These are phyloP conservation scores for Rhabdomys dilectus DNA, from an alignment of 2,113 vertebrate species.

Conservation along the genomic window DNA sequence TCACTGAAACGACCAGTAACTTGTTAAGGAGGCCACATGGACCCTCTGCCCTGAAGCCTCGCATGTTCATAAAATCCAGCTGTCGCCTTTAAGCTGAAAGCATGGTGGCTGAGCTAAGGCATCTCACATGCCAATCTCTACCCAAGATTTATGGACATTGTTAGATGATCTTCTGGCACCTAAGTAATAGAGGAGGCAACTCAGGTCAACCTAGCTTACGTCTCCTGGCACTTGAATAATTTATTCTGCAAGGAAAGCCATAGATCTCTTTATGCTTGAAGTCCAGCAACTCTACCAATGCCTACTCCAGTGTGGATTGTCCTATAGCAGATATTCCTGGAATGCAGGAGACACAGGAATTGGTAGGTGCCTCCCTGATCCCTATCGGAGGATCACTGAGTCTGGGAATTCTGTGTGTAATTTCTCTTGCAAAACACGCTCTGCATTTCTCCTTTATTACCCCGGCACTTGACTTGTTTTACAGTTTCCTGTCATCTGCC, in stretches of 20 bases:
- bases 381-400: not conserved
- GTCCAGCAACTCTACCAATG: not conserved
- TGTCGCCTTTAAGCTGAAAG: not conserved
- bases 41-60: not conserved
- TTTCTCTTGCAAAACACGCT: not conserved
- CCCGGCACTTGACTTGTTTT: not conserved
- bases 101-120: not conserved
- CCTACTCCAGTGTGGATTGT: not conserved
- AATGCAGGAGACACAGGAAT: not conserved
- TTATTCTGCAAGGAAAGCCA: not conserved
- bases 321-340: not conserved
- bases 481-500: not conserved
- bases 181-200: not conserved
- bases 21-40: not conserved
- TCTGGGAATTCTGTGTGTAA: not conserved
- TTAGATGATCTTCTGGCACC: not conserved
- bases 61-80: not conserved
- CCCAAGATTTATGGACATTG: not conserved
- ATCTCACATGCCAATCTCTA: not conserved
- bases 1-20: not conserved
- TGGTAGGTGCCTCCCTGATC: not conserved
- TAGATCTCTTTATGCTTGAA: not conserved
- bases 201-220: not conserved
- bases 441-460: not conserved
- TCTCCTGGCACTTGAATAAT: not conserved